Base-by-base conservation (phyloP, 2,797 vertebrate genomes). In the Galaxias olidus region DNA sequence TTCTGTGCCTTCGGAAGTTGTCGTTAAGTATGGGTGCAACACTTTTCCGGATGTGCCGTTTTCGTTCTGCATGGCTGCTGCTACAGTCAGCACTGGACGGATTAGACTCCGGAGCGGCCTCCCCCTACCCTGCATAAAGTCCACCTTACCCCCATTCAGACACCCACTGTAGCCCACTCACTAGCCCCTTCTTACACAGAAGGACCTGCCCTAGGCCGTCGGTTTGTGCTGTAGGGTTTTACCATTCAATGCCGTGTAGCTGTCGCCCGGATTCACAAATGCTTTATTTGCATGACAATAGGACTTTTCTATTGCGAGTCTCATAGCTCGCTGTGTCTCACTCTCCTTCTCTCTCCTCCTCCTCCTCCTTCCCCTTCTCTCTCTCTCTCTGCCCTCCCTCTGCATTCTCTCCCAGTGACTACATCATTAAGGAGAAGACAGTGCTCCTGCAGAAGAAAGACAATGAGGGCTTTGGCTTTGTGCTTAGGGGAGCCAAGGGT, bases 341-440 rank as follows among this genome's bases (percentile, higher is more conserved):
- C 60, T 45, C n/a, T 44, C 13, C 63, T 48, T 61, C 15, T 76
- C n/a, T 50, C 4, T 43, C 19, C 45, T 18, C 40, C 1, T 69
- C 40, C 70, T 10, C 51, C 71, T 74, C 14, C 13, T n/a, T 48
- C 58, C 30, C 9, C 20, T 17, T 59, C 15, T 50, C n/a, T 18
- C 53, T 63, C 8, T 61, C 42, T 46, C 10, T 13, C 56, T 69
- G 19, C 43, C n/a, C 43, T 44, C 14, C 41, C 42, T 15, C 14
- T n/a, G 10, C 15, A 18, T 64, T 69, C 50, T 68, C 61, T 58
- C 79, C 46, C 74, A 97, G 96, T 89, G 96, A 98, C 92, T 98
- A 97, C 93, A 95, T 98, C 91, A 96, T 98, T 87, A 96, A 97
- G 90, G 96, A 96, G 91, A 98, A 98, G 90, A 96, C 95, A 47